Evolutionary conservation across 2,797 vertebrate genomes (phyloP), one percentile per base, ranked within the genome.

Genomic region (Coreius guichenoti): DNA sequence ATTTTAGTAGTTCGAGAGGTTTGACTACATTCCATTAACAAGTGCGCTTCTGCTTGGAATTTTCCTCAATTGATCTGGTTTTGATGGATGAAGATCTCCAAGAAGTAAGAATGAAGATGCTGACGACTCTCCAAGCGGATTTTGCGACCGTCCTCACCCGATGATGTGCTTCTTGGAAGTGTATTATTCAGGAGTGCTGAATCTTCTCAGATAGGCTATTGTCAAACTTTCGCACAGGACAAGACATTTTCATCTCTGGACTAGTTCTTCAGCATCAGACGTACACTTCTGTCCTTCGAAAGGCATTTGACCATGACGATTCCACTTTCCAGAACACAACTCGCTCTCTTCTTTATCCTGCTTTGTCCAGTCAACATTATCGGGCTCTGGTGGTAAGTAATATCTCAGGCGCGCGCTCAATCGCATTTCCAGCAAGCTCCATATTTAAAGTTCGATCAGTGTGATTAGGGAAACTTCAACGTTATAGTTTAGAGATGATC

Each of bases 281-380:
- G 68, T 86, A 61, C 73, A 82, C 39, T 67, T 82, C 54, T 81
- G 67, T 39, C 81, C 31, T 33, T 86, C 65, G 21, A 81, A 31
- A 81, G 23, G 47, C 54, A 68, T 81, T 77, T 77, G 36, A 80
- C 74, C 67, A 79, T 87, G 81, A 69, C 83, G 94, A 94, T 94
- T 91, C 95, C 96, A 83, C 94, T 96, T 4, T 96, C 96, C 16
- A 94, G 96, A 92, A 96, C 96, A 80, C 97, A 97, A 70, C 94
- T 97, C 87, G 96, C 96, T 86, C 94, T 98, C 68, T 97, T 98
- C 93, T 97, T 98, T 87, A 96, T 98, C 91, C 91, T 97, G 83
- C 96, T 98, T 86, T 98, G 97, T 90, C 97, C 97, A 17, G 96
- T 96, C 93, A 97, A 97, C 89, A 98, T 98, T 93, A 98, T 98